Percentiles rank a stretch among this genome's conserved stretches.
These are phyloP conservation scores for Periophthalmus magnuspinnatus DNA, from an alignment of 2,797 vertebrate genomes.

Conservation along the genomic window DNA sequence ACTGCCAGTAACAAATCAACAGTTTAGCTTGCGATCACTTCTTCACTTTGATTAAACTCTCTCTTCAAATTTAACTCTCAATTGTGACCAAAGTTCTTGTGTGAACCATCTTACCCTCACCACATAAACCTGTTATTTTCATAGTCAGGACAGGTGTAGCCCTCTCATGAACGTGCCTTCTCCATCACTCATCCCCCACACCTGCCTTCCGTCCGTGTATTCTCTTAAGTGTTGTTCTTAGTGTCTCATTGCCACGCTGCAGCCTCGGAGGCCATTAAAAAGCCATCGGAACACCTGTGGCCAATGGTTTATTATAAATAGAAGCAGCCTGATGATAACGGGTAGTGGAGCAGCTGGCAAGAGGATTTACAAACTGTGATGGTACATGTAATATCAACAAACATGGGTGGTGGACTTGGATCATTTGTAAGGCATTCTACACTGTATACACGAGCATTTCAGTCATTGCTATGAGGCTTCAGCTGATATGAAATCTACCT, in stretches of 20 bases:
- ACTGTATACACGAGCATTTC: conserved; percentile 1
- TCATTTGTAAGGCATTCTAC: conserved; percentile 33
- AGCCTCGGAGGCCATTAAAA: conserved; percentile 54
- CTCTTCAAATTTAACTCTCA: not conserved
- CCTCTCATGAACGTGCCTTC: conserved; percentile 31
- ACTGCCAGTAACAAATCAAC: no score
- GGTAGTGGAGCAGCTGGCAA: conserved; percentile 31
- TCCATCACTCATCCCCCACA: conserved; percentile 30
- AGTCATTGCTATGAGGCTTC: not conserved
- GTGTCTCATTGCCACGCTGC: conserved; percentile 40
- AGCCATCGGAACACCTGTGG: conserved; percentile 58
- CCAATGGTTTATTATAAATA: conserved; percentile 63
- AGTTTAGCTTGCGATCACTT: not conserved
- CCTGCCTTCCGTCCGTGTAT: conserved; percentile 38
- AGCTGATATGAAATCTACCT: not conserved
- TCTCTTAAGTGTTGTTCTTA: conserved; percentile 44
- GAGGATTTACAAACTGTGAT: conserved; percentile 24
- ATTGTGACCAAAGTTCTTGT: not conserved
- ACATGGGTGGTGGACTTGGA: conserved; percentile 13
- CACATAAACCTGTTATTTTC: conserved; percentile 5
- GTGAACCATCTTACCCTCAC: not conserved
- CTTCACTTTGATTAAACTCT: not conserved
- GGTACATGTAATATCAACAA: conserved; percentile 32
- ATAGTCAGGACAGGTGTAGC: conserved; percentile 41
- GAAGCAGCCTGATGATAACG: conserved; percentile 40